Base-by-base conservation (phyloP, 2,113 vertebrate genomes). In the Oryzias melastigma region DNA sequence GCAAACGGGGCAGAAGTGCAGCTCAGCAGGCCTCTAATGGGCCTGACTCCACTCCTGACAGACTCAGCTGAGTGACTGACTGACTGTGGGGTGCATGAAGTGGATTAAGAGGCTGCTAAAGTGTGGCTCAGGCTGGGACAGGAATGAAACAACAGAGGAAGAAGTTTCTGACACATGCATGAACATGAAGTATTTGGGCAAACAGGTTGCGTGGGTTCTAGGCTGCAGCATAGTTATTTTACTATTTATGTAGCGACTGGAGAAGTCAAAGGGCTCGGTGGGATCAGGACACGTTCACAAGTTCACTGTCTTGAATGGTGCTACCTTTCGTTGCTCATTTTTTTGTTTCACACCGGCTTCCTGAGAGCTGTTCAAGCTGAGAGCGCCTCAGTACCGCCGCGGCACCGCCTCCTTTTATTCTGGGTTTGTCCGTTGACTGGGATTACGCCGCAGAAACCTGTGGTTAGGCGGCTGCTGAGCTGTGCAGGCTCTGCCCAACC, bases 211-310 rank as follows among this genome's bases (percentile, higher is more conserved):
- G 35, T 42, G 44, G 45, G 49, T 69, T 69, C 58, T 48, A 14
- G 48, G 62, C 53, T 8, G 8, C 53, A 60, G 48, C n/a, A 1
- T 35, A 4, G 52, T 69, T 53, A 51, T 68, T 68, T 75, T 53
- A 69, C 29, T 48, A 14, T 51, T 66, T 62, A 57, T 42, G 62
- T 54, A 58, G 72, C 50, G 65, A 69, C 67, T 74, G 65, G 58
- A 75, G 61, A 55, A 64, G 54, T 79, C 75, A 62, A 65, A 69
- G 51, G 20, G 40, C 50, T 73, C 54, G 45, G 5, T 54, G 35
- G 42, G 69, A 42, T 75, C 65, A 62, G 59, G 58, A 73, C 68
- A 55, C 71, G 48, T 17, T 51, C 4, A 14, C 24, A 66, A 48
- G 52, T 44, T 67, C 51, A 27, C 59, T 66, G 17, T 19, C 22